Evolutionary conservation across 2,888 invertebrate genomes (phyloP).

Genomic region (Xanthorhoe spadicearia): DNA sequence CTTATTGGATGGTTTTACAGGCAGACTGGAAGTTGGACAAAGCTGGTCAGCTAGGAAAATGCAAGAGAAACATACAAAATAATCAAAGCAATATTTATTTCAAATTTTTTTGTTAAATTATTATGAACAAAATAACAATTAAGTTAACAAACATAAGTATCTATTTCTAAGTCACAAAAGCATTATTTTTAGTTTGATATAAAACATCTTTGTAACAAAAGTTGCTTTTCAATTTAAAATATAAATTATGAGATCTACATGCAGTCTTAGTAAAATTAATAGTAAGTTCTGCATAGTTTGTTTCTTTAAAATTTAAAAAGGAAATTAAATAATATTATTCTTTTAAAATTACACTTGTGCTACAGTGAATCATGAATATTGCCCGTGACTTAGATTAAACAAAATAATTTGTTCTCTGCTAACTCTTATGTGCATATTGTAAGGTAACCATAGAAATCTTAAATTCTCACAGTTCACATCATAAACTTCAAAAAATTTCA

Average conservation of each 20-base stretch:
- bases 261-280: conserved; percentile 47
- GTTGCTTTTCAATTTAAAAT: conserved; percentile 31
- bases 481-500: conserved; percentile 24
- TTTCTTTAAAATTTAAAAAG: conserved; percentile 18
- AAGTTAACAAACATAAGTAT: conserved; percentile 80
- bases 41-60: too few species aligned
- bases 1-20: too few species aligned
- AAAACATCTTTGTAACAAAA: conserved; percentile 28
- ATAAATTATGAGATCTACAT: conserved; percentile 56
- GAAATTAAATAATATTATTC: conserved; percentile 11
- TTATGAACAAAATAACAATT: conserved; percentile 78
- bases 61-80: not conserved
- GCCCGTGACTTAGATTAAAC: conserved; percentile 72
- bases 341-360: conserved; percentile 12
- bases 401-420: conserved; percentile 67
- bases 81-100: conserved; percentile 76
- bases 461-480: conserved; percentile 47
- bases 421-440: conserved; percentile 57
- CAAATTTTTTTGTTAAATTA: conserved; percentile 72
- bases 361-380: conserved; percentile 32
- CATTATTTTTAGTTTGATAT: conserved; percentile 33
- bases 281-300: conserved; percentile 18
- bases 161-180: conserved; percentile 78
- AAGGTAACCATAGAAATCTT: conserved; percentile 68
- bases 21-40: too few species aligned